phyloP scores from a whole-genome alignment of 2,113 vertebrate genomes.

The Podarcis muralis region DNA sequence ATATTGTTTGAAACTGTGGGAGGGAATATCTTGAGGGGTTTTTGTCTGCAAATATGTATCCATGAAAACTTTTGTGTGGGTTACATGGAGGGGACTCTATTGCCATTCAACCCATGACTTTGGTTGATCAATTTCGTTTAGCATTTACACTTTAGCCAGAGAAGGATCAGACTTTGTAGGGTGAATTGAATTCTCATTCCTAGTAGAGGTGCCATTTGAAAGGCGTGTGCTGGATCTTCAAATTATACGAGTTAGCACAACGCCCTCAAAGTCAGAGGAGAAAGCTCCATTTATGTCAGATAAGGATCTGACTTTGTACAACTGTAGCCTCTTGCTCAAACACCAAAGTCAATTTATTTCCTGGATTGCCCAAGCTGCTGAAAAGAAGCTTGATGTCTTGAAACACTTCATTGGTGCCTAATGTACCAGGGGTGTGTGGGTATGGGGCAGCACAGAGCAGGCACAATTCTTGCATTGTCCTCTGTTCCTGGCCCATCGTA shows the following conservation, averaged over 20 bases:
- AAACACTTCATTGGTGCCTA: conserved; percentile 43
- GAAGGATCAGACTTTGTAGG: not conserved
- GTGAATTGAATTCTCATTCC: conserved; percentile 2
- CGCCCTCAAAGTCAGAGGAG: not conserved
- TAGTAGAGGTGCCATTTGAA: conserved; percentile 13
- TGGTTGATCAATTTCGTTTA: conserved; percentile 8
- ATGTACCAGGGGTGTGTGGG: not conserved
- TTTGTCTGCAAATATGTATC: not conserved
- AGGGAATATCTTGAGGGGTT: not conserved
- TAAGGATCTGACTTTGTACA: conserved; percentile 44
- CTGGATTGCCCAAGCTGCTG: conserved; percentile 35
- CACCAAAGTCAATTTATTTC: conserved; percentile 25
- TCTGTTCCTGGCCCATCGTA: conserved; percentile 33
- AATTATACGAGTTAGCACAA: conserved; percentile 6
- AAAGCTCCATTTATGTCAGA: not conserved
- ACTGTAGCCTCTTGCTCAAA: conserved; percentile 44
- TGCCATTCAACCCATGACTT: not conserved
- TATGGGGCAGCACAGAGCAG: not conserved
- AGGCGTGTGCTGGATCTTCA: conserved; percentile 26
- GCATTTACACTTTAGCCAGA: conserved; percentile 12
- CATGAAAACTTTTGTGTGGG: not conserved
- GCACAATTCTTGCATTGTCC: conserved; percentile 27
- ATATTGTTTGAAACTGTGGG: not conserved
- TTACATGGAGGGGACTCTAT: not conserved
- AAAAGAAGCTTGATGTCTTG: conserved; percentile 35